Percentiles rank a stretch among this genome's conserved stretches.
phyloP scores from a whole-genome alignment of 2,113 vertebrate species.

The Sinocyclocheilus grahami region DNA sequence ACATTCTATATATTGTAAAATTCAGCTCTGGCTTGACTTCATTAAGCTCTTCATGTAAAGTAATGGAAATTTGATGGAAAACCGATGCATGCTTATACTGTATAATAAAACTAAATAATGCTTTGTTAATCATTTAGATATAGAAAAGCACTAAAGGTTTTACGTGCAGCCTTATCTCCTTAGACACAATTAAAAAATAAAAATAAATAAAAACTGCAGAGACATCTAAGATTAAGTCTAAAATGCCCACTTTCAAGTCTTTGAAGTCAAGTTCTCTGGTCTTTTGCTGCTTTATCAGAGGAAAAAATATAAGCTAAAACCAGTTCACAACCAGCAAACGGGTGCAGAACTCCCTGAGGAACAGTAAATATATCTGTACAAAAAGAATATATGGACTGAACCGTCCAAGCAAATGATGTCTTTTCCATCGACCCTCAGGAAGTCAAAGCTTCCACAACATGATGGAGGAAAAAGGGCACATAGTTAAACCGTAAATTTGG shows the following conservation, averaged over 20 bases:
- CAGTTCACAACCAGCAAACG: neutral
- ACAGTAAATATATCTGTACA: constrained; percentile 27
- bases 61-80: neutral
- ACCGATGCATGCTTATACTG: neutral
- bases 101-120: neutral
- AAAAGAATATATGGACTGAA: constrained; percentile 29
- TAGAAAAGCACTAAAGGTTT: no score
- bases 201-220: neutral
- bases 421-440: constrained; percentile 38
- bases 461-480: neutral
- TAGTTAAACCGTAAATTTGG: neutral
- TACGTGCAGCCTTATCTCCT: neutral
- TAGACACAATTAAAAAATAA: neutral
- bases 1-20: neutral
- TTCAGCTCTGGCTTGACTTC: neutral
- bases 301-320: neutral
- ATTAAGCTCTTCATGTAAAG: neutral
- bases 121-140: neutral
- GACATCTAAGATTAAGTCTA: neutral
- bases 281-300: neutral
- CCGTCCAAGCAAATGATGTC: constrained; percentile 10
- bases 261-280: neutral
- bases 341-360: constrained; percentile 8
- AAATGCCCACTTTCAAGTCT: neutral
- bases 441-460: neutral